A percentile compares a stretch with the other conserved stretches of the same genome.
phyloP scores from a whole-genome alignment of 1,140 invertebrate species.

The Cyphomyrmex costatus region DNA sequence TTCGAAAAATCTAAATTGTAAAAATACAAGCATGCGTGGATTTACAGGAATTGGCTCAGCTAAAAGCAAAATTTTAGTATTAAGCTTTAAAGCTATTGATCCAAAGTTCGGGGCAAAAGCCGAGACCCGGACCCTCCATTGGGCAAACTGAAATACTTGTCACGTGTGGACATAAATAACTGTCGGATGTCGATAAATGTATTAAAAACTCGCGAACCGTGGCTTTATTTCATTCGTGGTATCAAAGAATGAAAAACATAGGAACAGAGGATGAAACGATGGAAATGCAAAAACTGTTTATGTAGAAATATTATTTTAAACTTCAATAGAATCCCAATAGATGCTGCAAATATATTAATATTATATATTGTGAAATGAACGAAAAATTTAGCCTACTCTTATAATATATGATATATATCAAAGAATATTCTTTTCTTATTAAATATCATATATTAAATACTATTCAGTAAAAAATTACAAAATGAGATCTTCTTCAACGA shows the following conservation, averaged over 20 bases:
- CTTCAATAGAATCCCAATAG: background rate
- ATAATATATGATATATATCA: background rate
- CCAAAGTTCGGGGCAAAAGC: conserved; percentile 62
- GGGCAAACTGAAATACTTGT: conserved; percentile 69
- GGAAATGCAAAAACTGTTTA: conserved; percentile 34
- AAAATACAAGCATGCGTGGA: background rate
- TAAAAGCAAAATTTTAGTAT: conserved; percentile 40
- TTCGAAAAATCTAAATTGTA: background rate
- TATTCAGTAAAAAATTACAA: too few species aligned
- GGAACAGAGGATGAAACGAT: conserved; percentile 68
- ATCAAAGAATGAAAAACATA: conserved; percentile 79
- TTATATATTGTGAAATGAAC: background rate
- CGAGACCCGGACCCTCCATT: conserved; percentile 63
- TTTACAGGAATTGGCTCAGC: background rate
- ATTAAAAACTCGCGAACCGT: conserved; percentile 83
- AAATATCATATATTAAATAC: conserved; percentile 13
- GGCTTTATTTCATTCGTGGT: conserved; percentile 81
- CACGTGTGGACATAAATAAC: conserved; percentile 82
- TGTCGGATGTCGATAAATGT: conserved; percentile 83
- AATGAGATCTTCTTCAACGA: too few species aligned
- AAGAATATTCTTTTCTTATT: conserved; percentile 18
- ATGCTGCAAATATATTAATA: background rate
- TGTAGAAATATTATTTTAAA: conserved; percentile 36
- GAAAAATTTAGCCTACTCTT: background rate
- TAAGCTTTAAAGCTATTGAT: conserved; percentile 61